Percentiles rank a stretch among this genome's conserved stretches.
These are phyloP conservation scores for Galaxea fascicularis DNA, from an alignment of 92 coral and sea anemone genomes.

Conservation along the genomic window DNA sequence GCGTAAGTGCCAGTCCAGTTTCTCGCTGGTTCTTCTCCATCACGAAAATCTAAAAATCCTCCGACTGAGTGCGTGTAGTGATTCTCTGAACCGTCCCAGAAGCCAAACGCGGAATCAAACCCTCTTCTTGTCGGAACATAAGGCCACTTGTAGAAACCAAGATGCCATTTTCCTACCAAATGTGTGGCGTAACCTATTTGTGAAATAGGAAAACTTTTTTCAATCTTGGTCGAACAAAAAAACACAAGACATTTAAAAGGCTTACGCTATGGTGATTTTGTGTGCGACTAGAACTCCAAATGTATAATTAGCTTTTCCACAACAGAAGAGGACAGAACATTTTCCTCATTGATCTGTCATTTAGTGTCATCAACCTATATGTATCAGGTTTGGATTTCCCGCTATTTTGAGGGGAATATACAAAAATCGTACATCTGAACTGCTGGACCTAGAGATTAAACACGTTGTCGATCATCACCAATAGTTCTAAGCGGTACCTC, in stretches of 20 bases:
- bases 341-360: too few relatives aligned
- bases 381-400: too few relatives aligned
- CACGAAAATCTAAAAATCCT: slow-evolving; percentile 74
- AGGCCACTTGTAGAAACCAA: slow-evolving; percentile 81
- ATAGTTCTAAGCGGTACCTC: too few relatives aligned
- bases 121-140: slow-evolving; percentile 89
- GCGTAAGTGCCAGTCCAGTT: slow-evolving; percentile 69
- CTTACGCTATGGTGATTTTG: not conserved
- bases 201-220: not conserved
- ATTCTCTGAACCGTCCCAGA: slow-evolving; percentile 79
- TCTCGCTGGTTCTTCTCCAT: slow-evolving; percentile 55
- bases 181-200: slow-evolving; percentile 81
- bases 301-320: too few relatives aligned
- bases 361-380: too few relatives aligned
- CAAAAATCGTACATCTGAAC: too few relatives aligned
- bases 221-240: not conserved
- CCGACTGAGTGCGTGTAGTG: slow-evolving; percentile 67
- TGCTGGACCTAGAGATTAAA: too few relatives aligned
- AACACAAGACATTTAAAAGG: too few relatives aligned
- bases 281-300: too few relatives aligned
- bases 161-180: slow-evolving; percentile 96
- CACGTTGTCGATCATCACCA: too few relatives aligned
- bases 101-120: slow-evolving; percentile 84
- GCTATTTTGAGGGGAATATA: too few relatives aligned
- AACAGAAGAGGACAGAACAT: too few relatives aligned